Base-by-base conservation (phyloP, 2,888 invertebrate genomes). In the Diarsia brunnea region DNA sequence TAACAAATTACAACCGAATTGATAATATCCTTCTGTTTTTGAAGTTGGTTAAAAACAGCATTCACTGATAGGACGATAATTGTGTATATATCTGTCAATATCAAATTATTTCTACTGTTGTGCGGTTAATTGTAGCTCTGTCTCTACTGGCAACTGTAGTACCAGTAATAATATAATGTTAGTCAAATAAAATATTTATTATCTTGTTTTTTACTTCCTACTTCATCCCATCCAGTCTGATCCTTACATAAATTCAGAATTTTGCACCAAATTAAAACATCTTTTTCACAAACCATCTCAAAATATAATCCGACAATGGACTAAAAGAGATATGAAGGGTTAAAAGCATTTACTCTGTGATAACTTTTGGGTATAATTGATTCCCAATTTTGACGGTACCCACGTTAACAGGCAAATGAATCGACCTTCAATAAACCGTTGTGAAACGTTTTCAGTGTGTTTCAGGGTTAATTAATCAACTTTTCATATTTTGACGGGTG, bases 381-480 rank as follows among this genome's bases (percentile, higher is more conserved):
- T 85, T 85, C 61, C 49, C 77, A 77, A 81, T 85, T 83, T 82
- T 85, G 76, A 67, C 63, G 69, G 64, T 78, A 69, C 72, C 69
- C 73, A 58, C 70, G 78, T 76, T 82, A 78, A 82, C 72, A 75
- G 73, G 65, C 70, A 77, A 76, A 84, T 85, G 77, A 87, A 87
- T 87, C 68, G 79, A 67, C 71, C 73, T 76, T 74, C 87, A 85
- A 86, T 87, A 87, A 80, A 70, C 69, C 74, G 45, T 67, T 78
- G 72, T 72, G 75, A 87, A 81, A 88, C 82, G 82, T 70, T 82
- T 85, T 85, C 79, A 77, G 65, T 82, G 74, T 81, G 72, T 82
- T 83, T 49, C 79, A 71, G 70, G 68, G 68, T 79, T 69, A 84
- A 87, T 87, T 86, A 82, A 86, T 87, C 86, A 88, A 85, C 73